A percentile compares a stretch with the other conserved stretches of the same genome.
phyloP scores from a whole-genome alignment of 2,113 vertebrate genomes.

The Sceloporus undulatus region DNA sequence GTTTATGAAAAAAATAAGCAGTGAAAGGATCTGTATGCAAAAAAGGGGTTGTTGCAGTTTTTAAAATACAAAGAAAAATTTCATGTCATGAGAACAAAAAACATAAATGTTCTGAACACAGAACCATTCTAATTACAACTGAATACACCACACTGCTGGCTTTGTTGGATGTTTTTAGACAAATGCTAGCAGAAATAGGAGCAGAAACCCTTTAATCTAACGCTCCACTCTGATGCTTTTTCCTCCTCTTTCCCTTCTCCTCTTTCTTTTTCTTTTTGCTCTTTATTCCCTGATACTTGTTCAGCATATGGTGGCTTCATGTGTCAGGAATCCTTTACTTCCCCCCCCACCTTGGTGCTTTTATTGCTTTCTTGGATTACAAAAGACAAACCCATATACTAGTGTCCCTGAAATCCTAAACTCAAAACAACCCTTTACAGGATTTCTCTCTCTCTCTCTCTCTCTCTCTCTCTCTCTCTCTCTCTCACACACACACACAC shows the following conservation, averaged over 20 bases:
- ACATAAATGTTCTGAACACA: neutral
- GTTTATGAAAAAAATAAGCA: neutral
- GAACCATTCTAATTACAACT: neutral
- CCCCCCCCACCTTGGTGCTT: no score
- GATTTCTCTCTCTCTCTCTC: no score
- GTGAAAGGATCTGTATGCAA: neutral
- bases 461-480: no score
- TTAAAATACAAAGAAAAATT: neutral
- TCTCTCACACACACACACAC: no score
- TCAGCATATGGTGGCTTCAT: no score
- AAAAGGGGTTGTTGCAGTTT: neutral
- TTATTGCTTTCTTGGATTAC: no score
- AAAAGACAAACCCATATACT: no score
- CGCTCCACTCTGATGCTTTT: neutral
- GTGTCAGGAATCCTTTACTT: no score
- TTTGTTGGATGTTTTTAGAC: neutral
- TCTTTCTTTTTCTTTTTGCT: neutral
- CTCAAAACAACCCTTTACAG: no score
- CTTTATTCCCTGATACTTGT: no score
- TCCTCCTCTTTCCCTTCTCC: neutral
- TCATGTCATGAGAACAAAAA: constrained; percentile 1
- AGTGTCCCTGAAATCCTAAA: no score
- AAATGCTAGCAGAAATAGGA: neutral
- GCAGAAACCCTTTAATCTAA: no score
- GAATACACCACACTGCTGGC: neutral